Base-by-base conservation (phyloP, 30 jellyfish, hydroid and myxozoan species). In the Calvadosia cruxmelitensis region DNA sequence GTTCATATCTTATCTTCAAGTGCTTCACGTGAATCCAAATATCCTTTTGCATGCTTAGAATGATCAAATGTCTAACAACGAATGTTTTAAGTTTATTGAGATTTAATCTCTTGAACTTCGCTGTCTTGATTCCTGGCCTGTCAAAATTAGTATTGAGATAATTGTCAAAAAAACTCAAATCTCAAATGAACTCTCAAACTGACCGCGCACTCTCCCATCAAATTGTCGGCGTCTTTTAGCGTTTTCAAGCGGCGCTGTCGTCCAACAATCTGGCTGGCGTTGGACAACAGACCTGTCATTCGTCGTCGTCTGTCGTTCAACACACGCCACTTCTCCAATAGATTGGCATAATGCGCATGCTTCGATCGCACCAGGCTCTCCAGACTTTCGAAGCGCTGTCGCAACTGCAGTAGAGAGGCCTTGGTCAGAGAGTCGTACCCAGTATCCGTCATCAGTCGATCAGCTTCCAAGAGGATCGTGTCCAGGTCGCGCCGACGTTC, bases 281-380 rank as follows among this genome's bases (percentile, higher is more conserved):
- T 42, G 20, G 15, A 5, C 20, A 85, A 65, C 31, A 85, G 53
- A 0, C 89, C 84, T 31, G 74, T 77, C 95, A 85, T 73, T 61
- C 69, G 67, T 76, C 70, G 42, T 53, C 83, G 52, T 34, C 75
- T 74, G 49, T 85, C 90, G 28, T 77, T 78, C 76, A 85, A 52
- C 48, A 31, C 67, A 29, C 75, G 78, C 95, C 95, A 85, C 63
- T 85, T 68, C 30, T 61, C 35, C 28, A 73, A 49, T 82, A 78
- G 49, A 31, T 31, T 36, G 1, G 50, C 10, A 52, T 71, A 86
- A 72, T 78, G 79, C 10, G 66, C 90, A 31, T 78, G 92, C 34
- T 71, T 74, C 53, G 50, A 67, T 23, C 67, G 35, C 30, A 83
- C 93, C 32, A 64, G 30, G 42, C 78, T 27, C 57, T 79, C 94